Conservation (phyloP, 2,888 invertebrate genomes). For the Rhopalosiphum nymphaeae region DNA sequence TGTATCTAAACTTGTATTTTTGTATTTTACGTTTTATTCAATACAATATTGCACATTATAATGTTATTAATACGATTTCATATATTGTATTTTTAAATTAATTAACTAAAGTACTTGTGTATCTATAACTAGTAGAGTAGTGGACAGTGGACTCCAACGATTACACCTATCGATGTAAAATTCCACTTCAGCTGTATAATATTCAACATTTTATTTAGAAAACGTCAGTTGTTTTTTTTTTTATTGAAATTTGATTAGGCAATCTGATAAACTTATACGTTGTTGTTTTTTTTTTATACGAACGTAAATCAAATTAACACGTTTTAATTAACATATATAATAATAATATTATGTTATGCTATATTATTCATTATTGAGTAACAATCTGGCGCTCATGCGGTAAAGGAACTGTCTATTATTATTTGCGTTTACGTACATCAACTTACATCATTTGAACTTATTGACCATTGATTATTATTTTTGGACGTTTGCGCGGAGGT, state of each 20-base stretch:
- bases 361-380: neutral
- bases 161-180: neutral
- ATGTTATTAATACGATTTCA: neutral
- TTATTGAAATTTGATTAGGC: neutral
- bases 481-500: constrained; percentile 22
- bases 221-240: neutral
- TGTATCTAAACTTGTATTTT: neutral
- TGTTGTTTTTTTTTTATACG: constrained; percentile 13
- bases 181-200: neutral
- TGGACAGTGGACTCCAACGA: neutral
- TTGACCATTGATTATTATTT: constrained; percentile 46
- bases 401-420: neutral
- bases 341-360: neutral
- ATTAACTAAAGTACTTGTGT: neutral
- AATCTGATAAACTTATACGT: neutral
- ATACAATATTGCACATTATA: neutral
- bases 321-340: constrained; percentile 9
- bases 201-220: constrained; percentile 10
- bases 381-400: neutral
- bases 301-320: neutral
- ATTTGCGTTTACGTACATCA: constrained; percentile 21
- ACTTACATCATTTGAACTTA: constrained; percentile 44
- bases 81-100: neutral
- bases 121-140: neutral
- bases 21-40: neutral